Conservation (phyloP, 2,797 vertebrate species). For the Cichlasoma orientale region DNA sequence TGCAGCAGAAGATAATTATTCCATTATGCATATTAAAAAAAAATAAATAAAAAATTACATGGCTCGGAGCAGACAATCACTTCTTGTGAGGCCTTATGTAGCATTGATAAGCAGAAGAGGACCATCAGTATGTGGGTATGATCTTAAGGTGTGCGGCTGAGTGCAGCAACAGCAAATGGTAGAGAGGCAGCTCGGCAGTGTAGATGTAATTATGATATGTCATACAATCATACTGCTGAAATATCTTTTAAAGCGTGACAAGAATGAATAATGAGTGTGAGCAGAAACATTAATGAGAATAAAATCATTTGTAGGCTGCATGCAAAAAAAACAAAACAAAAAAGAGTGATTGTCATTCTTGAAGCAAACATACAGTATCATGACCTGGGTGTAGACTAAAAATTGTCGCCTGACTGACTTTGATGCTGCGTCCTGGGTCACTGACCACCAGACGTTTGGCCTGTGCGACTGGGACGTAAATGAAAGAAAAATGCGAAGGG, state of each 20-base stretch:
- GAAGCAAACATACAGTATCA: background rate
- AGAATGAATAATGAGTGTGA: background rate
- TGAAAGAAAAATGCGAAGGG: background rate
- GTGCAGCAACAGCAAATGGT: background rate
- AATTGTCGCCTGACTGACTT: background rate
- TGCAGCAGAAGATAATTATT: constrained; percentile 27
- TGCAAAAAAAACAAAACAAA: background rate
- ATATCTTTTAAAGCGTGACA: background rate
- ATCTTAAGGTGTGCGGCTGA: constrained; percentile 5
- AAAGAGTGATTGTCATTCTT: background rate
- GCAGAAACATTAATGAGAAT: background rate
- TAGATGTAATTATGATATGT: constrained; percentile 40
- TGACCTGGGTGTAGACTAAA: background rate
- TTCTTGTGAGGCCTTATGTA: constrained; percentile 11
- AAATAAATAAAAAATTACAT: constrained; percentile 3
- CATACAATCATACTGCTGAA: background rate
- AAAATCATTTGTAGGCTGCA: background rate
- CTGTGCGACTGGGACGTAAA: background rate
- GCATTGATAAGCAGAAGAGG: constrained; percentile 30
- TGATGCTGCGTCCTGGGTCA: background rate
- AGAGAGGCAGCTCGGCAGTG: constrained; percentile 9
- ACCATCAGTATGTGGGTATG: background rate
- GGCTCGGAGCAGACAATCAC: constrained; percentile 24
- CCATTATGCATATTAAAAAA: constrained; percentile 42
- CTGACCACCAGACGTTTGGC: too few species aligned